Evolutionary conservation across 2,888 invertebrate species (phyloP).

Genomic region (Endotricha flammealis): DNA sequence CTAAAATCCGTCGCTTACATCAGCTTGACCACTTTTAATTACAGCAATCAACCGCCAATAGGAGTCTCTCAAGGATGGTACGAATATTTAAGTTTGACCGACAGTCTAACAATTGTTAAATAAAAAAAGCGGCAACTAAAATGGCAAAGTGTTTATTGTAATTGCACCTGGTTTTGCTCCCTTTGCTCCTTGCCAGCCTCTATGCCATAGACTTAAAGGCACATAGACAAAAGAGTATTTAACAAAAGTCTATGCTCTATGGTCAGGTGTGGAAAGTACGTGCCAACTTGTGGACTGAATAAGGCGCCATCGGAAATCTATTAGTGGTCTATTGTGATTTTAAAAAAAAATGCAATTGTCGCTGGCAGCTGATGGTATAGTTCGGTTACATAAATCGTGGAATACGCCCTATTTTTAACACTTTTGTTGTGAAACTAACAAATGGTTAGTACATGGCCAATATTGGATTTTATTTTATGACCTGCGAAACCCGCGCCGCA

Average conservation of each 20-base stretch:
- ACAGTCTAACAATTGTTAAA: too few relatives aligned
- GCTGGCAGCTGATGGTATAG: conserved; percentile 28
- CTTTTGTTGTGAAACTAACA: conserved; percentile 4
- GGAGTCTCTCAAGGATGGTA: too few relatives aligned
- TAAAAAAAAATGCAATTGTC: conserved; percentile 22
- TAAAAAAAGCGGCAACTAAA: too few relatives aligned
- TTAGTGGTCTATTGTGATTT: conserved; percentile 32
- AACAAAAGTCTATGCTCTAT: conserved; percentile 10
- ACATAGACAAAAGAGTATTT: neutral
- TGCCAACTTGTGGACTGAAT: conserved; percentile 26
- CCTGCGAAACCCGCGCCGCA: too few relatives aligned
- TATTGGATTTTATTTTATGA: too few relatives aligned
- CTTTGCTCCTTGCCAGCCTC: conserved; percentile 2
- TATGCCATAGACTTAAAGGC: neutral
- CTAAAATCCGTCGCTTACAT: too few relatives aligned
- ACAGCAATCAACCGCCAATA: too few relatives aligned
- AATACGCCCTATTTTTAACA: conserved; percentile 7
- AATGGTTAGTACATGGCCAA: too few relatives aligned
- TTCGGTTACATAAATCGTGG: conserved; percentile 19
- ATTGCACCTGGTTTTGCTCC: conserved; percentile 17
- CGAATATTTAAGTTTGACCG: too few relatives aligned
- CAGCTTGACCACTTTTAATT: too few relatives aligned
- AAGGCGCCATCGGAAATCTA: conserved; percentile 38
- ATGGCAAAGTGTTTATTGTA: conserved; percentile 12
- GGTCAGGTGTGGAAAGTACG: conserved; percentile 20